Evolutionary conservation across 2,113 vertebrate genomes (phyloP).

Genomic region (Neotragus pygmaeus): DNA sequence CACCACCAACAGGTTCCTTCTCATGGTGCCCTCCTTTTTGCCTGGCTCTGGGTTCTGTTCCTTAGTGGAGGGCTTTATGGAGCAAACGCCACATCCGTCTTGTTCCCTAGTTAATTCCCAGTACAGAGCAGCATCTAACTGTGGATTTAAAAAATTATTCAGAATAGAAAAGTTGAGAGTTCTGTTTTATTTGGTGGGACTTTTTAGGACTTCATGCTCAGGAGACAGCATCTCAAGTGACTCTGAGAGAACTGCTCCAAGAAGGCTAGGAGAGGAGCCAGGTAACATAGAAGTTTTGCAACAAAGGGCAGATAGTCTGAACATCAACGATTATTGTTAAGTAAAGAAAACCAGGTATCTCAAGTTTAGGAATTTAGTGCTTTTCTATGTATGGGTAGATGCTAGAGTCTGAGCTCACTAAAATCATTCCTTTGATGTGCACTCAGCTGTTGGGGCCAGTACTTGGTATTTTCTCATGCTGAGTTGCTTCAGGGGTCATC

Average conservation of each 20-base stretch:
- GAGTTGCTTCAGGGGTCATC: neutral
- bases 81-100: neutral
- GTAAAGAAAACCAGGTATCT: neutral
- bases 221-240: neutral
- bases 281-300: neutral
- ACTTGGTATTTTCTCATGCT: neutral
- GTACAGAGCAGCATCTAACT: neutral
- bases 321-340: neutral
- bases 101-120: too few species aligned
- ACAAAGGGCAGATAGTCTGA: neutral
- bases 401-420: neutral
- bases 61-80: neutral
- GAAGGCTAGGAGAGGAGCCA: neutral
- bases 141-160: neutral
- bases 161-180: neutral
- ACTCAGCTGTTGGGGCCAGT: neutral
- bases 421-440: neutral
- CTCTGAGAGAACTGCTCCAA: neutral
- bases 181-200: neutral
- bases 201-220: neutral
- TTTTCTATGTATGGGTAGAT: neutral
- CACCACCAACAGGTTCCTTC: accelerated
- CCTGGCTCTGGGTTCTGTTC: neutral
- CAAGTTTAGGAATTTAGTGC: neutral
- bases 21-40: neutral